Evolutionary conservation across 2,888 invertebrate species (phyloP), one percentile per base, ranked within the genome.

Genomic region (Baccha elongata): DNA sequence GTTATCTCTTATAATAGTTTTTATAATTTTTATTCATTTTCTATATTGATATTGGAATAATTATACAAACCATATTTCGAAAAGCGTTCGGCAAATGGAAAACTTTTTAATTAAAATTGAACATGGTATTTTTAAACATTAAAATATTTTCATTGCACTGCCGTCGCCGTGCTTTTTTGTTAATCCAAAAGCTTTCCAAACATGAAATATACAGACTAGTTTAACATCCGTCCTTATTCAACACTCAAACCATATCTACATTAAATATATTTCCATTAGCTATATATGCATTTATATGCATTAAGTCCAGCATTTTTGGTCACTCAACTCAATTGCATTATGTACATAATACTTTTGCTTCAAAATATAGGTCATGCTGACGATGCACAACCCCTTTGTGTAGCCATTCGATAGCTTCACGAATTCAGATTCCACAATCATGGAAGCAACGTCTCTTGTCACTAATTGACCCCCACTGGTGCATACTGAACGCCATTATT

Each of bases 381-480:
- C 53, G 21, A 29, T 53, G 48, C 42, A 53, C 40, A 40, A 40
- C 32, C 32, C 10, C 44, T 3, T 46, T 64, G 23, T 35, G 67
- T 60, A 37, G 44, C 50, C n/a, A 17, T 48, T 67, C 73, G 4
- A 53, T 50, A 55, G 32, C 6, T 40, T 5, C 23, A 4, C 23
- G 3, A 4, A 23, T n/a, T n/a, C n/a, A n/a, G n/a, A n/a, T n/a
- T n/a, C n/a, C n/a, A n/a, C n/a, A n/a, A n/a, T n/a, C n/a, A n/a
- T 17, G 7, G 26, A 19, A n/a, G 7, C 11, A 40, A 26, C 37
- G 46, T 29, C 65, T 55, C 44, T 35, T n/a, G 40, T 23, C 73
- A 67, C 73, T 79, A 79, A 73, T 68, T 62, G 68, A 74, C 79
- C 73, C 74, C 79, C n/a, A 68, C 62, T 79, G 68, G 48, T 73